Evolutionary conservation across 1,140 invertebrate species (phyloP).

Genomic region (Rhyzopertha dominica): DNA sequence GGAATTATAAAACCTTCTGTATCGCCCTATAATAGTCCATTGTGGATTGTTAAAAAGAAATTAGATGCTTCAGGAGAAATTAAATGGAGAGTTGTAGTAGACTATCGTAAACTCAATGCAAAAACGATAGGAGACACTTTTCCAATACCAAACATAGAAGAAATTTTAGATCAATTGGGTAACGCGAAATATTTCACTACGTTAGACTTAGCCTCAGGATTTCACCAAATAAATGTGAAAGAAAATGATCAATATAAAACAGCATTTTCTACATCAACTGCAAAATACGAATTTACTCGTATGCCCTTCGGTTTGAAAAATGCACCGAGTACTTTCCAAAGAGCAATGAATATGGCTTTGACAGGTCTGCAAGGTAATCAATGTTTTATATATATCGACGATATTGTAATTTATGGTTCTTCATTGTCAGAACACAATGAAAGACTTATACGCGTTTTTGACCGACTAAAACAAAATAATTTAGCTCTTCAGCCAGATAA

Average conservation of each 20-base stretch:
- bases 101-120: conserved; percentile 41
- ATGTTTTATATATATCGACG: conserved; percentile 44
- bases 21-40: conserved; percentile 1
- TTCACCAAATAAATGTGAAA: conserved; percentile 48
- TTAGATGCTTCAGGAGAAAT: conserved; percentile 25
- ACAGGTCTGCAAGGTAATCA: conserved; percentile 33
- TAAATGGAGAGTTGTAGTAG: conserved; percentile 41
- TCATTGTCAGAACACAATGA: conserved; percentile 31
- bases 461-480: conserved; percentile 20
- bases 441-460: conserved; percentile 18
- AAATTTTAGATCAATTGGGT: conserved; percentile 46
- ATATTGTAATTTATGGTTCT: conserved; percentile 41
- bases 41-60: conserved; percentile 30
- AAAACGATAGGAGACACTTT: conserved; percentile 40
- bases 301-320: conserved; percentile 43
- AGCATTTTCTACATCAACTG: conserved; percentile 42
- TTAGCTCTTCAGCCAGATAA: conserved; percentile 38
- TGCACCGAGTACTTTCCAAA: conserved; percentile 40
- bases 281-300: conserved; percentile 35
- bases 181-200: conserved; percentile 48
- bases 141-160: conserved; percentile 51
- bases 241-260: conserved; percentile 45
- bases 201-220: conserved; percentile 49
- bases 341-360: conserved; percentile 41
- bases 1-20: conserved; percentile 23